These are phyloP conservation scores for Asbolus verrucosus DNA, from an alignment of 1,140 invertebrate species.

Conservation along the genomic window DNA sequence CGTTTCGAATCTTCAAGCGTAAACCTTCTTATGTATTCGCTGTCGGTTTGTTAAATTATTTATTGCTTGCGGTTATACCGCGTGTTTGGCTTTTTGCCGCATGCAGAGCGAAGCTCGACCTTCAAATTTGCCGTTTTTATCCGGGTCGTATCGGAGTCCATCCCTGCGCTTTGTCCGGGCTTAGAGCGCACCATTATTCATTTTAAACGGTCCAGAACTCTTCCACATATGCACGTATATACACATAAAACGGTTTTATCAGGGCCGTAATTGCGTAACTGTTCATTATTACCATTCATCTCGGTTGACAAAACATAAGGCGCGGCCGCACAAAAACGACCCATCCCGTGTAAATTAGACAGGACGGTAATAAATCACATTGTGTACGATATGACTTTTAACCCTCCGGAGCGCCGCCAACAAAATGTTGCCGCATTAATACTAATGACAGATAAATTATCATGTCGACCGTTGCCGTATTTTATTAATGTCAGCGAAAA, in stretches of 20 bases:
- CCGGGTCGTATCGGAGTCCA: no score
- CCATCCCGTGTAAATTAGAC: slow-evolving; percentile 25
- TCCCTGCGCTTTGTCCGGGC: slow-evolving; percentile 16
- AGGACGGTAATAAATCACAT: slow-evolving; percentile 22
- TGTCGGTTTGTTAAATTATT: no score
- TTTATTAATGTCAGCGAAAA: no score
- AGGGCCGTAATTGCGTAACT: slow-evolving; percentile 24
- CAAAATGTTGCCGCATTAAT: not conserved
- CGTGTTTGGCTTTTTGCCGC: no score
- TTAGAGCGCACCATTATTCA: slow-evolving; percentile 16
- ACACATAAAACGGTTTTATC: slow-evolving; percentile 33
- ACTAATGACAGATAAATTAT: slow-evolving; percentile 17
- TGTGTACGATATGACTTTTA: slow-evolving; percentile 17
- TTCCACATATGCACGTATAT: slow-evolving; percentile 14
- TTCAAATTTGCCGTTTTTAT: no score
- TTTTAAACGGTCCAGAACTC: slow-evolving; percentile 28
- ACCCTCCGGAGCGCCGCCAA: not conserved
- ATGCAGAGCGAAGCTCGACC: no score
- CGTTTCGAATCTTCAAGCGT: no score
- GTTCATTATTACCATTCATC: slow-evolving; percentile 35
- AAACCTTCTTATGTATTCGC: no score
- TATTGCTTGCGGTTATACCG: no score
- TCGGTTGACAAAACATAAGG: slow-evolving; percentile 25
- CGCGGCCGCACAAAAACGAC: slow-evolving; percentile 12
- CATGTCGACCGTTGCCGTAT: no score